Base-by-base conservation (phyloP, 2,797 vertebrate genomes). In the Zenarchopterus dispar region DNA sequence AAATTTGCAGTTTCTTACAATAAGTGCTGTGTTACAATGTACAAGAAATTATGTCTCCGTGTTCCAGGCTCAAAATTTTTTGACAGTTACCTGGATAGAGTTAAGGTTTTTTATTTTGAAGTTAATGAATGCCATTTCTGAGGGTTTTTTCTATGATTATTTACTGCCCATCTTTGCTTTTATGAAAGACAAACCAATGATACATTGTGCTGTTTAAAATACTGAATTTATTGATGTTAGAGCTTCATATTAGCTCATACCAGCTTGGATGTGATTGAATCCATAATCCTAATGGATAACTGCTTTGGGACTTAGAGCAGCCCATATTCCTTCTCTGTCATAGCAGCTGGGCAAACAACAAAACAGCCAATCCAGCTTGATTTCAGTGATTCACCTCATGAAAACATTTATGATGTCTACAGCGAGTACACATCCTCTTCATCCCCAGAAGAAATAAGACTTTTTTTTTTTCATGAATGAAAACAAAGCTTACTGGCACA, bases 291-390 rank as follows among this genome's bases (percentile, higher is more conserved):
- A 31, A 65, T 36, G 45, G 50, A 62, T 51, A 56, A 60, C 51
- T 63, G 44, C 58, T 70, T 48, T 41, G 57, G 56, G 54, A 68
- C 51, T 66, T 52, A 50, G 33, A 61, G 44, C 58, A 55, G 51
- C 54, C 48, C 21, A 24, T 42, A 33, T 45, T 22, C 31, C 48
- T 58, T 61, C 10, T 33, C 24, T 70, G 6, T 56, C 4, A 51
- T 26, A 33, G 55, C 31, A 46, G 47, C 48, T 64, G 24, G 21
- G 16, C 7, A 50, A 42, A 57, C 45, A 57, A 44, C 31, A 48
- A 56, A 53, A 21, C 23, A 31, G 17, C 8, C 26, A 57, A 46
- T 60, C n/a, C n/a, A 52, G 36, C n/a, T 56, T 2, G 2, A 19
- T 39, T 67, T 63, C 16, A 47, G 21, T 43, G 45, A 46, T 21